Percentiles rank a stretch among this genome's conserved stretches.
Evolutionary conservation across 2,113 vertebrate species (phyloP).

Genomic region (Notechis scutatus): DNA sequence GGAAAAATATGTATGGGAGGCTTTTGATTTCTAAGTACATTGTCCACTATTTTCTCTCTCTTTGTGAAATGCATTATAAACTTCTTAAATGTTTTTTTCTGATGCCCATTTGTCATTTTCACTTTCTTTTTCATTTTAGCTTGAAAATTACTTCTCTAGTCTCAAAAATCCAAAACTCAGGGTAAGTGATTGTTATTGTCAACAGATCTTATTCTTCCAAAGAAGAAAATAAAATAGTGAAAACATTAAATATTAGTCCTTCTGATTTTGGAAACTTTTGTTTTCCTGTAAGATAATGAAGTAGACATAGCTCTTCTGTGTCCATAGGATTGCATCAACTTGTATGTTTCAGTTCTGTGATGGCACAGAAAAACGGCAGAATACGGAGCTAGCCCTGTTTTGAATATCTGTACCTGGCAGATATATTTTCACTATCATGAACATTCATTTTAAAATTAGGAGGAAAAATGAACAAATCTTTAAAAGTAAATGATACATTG

Average conservation of each 20-base stretch:
- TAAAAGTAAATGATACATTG: not conserved
- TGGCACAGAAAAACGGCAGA: not conserved
- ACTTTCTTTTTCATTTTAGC: conserved; percentile 76
- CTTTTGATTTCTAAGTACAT: not conserved
- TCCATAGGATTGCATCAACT: not conserved
- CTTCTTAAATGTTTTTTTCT: conserved; percentile 3
- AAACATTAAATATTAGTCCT: not conserved
- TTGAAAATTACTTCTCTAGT: conserved; percentile 99
- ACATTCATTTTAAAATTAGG: not conserved
- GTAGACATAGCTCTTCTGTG: not conserved
- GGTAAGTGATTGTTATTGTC: conserved; percentile 76
- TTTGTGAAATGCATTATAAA: not conserved
- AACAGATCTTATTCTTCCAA: not conserved
- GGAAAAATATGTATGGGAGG: not conserved
- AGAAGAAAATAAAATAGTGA: not conserved
- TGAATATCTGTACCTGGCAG: not conserved
- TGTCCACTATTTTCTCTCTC: not conserved
- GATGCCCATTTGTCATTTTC: conserved; percentile 4
- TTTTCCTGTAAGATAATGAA: not conserved
- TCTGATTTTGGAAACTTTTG: not conserved
- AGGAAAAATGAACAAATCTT: not conserved
- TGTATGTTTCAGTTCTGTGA: not conserved
- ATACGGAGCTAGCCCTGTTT: not conserved
- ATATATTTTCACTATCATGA: not conserved
- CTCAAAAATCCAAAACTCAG: conserved; percentile 99